Percentiles rank a stretch among this genome's conserved stretches.
Evolutionary conservation across 1,140 invertebrate species (phyloP).

Genomic region (Campoletis sonorensis): DNA sequence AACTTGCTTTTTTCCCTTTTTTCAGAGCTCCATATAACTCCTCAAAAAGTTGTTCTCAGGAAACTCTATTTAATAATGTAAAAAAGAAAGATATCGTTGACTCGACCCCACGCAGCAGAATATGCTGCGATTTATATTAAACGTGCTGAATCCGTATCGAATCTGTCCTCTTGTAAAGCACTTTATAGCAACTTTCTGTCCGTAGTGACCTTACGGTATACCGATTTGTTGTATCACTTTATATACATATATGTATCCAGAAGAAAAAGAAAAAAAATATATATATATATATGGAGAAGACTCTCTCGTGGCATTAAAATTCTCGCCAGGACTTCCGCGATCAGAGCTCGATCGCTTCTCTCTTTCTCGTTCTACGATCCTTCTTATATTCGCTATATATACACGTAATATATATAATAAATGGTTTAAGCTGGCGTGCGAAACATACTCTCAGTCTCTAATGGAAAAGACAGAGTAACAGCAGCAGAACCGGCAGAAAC

Average conservation of each 20-base stretch:
- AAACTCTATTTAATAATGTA: too few species aligned
- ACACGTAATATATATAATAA: not conserved
- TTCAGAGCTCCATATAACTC: too few species aligned
- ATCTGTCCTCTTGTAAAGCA: constrained; percentile 49
- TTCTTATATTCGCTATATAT: not conserved
- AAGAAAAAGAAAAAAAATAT: not conserved
- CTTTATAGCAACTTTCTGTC: constrained; percentile 30
- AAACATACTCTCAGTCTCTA: constrained; percentile 35
- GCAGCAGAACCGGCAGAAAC: not conserved
- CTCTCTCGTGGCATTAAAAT: constrained; percentile 50
- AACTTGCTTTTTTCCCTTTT: too few species aligned
- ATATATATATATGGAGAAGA: not conserved
- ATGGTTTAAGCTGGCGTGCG: constrained; percentile 25
- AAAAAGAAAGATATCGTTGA: constrained; percentile 48
- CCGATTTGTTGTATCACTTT: not conserved
- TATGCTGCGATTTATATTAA: constrained; percentile 35
- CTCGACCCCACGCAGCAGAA: constrained; percentile 43
- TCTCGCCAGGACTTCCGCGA: constrained; percentile 45
- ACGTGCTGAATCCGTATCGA: constrained; percentile 49
- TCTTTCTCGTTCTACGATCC: constrained; percentile 18
- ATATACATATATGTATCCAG: constrained; percentile 4
- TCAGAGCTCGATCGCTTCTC: constrained; percentile 32
- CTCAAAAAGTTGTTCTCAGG: too few species aligned
- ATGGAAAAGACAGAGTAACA: constrained; percentile 29
- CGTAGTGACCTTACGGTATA: constrained; percentile 18